Evolutionary conservation across 2,888 invertebrate genomes (phyloP).

Genomic region (Himalopsyche kuldschensis): DNA sequence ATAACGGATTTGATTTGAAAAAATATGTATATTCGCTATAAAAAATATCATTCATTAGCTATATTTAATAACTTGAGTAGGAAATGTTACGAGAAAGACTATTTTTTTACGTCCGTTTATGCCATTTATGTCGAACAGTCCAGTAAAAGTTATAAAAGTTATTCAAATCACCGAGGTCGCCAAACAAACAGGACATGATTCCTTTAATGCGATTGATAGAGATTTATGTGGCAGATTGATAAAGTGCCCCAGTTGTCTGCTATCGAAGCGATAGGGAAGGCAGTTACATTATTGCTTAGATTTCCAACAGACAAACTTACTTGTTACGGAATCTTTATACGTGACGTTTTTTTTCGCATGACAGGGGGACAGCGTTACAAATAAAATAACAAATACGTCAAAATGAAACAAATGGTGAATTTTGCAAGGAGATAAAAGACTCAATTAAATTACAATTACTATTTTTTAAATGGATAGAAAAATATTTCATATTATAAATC

Average conservation of each 20-base stretch:
- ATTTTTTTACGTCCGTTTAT: background rate
- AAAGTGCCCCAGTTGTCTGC: conserved; percentile 22
- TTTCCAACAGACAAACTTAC: conserved; percentile 5
- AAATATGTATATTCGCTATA: too few relatives aligned
- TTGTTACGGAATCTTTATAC: background rate
- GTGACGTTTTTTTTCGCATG: background rate
- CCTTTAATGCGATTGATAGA: conserved; percentile 53
- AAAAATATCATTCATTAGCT: background rate
- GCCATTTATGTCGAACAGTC: conserved; percentile 10
- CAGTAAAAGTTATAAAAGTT: conserved; percentile 20
- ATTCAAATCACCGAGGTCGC: conserved; percentile 32
- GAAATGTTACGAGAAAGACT: background rate
- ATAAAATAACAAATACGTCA: conserved; percentile 4
- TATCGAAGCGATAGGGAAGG: conserved; percentile 16
- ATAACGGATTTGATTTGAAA: too few relatives aligned
- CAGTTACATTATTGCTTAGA: conserved; percentile 35
- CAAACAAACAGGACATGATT: conserved; percentile 39
- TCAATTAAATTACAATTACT: background rate
- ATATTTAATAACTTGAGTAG: background rate
- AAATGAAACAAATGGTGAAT: background rate
- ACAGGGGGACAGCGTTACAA: background rate
- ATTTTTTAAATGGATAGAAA: too few relatives aligned
- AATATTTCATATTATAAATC: too few relatives aligned
- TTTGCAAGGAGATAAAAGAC: background rate
- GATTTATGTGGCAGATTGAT: conserved; percentile 54